phyloP scores from a whole-genome alignment of 2,113 vertebrate species.

The Antechinus flavipes region DNA sequence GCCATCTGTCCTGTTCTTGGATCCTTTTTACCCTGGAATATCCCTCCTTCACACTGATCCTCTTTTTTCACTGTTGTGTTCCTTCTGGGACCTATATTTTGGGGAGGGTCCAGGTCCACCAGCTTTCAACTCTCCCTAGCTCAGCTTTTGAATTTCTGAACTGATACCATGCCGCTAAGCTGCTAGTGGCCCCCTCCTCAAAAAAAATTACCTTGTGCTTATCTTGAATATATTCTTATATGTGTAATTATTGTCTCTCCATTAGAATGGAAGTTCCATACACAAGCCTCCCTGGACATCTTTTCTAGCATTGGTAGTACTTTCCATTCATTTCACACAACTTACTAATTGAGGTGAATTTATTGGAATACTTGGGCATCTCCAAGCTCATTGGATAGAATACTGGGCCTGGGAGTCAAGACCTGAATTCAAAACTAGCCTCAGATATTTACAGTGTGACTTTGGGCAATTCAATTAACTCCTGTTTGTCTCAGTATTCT shows the following conservation, averaged over 20 bases:
- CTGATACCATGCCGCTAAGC: background rate
- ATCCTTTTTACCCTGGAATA: background rate
- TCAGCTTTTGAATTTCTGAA: background rate
- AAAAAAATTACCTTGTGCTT: background rate
- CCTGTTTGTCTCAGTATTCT: background rate
- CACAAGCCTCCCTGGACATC: background rate
- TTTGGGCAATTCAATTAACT: background rate
- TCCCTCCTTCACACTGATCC: background rate
- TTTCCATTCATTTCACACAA: background rate
- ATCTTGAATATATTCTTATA: background rate
- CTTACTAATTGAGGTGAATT: background rate
- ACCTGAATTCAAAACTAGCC: background rate
- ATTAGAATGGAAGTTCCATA: background rate
- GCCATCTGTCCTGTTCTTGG: background rate
- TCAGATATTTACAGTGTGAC: background rate
- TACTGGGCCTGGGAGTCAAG: background rate
- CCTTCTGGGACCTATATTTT: background rate
- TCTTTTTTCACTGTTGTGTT: background rate
- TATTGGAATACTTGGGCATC: too few species aligned
- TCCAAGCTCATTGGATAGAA: background rate
- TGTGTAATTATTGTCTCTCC: background rate
- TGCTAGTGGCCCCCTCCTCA: background rate
- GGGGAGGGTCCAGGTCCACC: background rate
- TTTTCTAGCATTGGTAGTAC: background rate
- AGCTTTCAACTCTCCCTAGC: background rate